Evolutionary conservation across 2,888 invertebrate species (phyloP).

Genomic region (Marasmarcha lunaedactyla): DNA sequence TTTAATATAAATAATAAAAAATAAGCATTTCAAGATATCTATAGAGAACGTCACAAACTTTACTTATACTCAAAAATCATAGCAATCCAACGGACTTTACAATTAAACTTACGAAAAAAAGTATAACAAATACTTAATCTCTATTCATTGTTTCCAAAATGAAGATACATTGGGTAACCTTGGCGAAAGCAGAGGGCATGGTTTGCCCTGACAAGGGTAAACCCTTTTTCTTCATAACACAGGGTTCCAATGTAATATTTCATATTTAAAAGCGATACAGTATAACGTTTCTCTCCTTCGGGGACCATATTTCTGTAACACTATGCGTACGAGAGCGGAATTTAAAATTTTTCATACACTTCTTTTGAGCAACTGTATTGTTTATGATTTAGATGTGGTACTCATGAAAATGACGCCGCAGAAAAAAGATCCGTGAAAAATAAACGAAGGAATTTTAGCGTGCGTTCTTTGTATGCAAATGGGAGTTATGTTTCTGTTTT

Average conservation of each 20-base stretch:
- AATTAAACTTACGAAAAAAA: too few species aligned
- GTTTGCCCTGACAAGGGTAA: conserved; percentile 47
- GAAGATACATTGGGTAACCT: conserved; percentile 39
- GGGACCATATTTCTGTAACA: conserved; percentile 6
- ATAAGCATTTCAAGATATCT: too few species aligned
- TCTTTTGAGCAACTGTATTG: conserved; percentile 12
- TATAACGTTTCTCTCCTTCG: conserved; percentile 36
- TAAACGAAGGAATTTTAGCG: too few species aligned
- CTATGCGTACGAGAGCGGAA: neutral
- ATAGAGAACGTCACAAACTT: too few species aligned
- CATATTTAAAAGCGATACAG: conserved; percentile 63
- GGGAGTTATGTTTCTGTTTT: conserved; percentile 3
- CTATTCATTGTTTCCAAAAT: conserved; percentile 52
- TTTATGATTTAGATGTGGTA: too few species aligned
- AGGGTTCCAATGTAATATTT: conserved; percentile 46
- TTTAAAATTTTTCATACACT: conserved; percentile 16
- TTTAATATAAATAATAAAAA: too few species aligned
- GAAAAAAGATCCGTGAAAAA: too few species aligned
- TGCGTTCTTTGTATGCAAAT: neutral
- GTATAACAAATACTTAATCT: conserved; percentile 21
- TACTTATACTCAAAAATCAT: too few species aligned
- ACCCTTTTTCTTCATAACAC: conserved; percentile 59
- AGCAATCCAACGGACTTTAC: too few species aligned
- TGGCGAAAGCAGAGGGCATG: conserved; percentile 15
- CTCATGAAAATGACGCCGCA: too few species aligned